Evolutionary conservation across 2,888 invertebrate genomes (phyloP).

Genomic region (Tethea ocularis): DNA sequence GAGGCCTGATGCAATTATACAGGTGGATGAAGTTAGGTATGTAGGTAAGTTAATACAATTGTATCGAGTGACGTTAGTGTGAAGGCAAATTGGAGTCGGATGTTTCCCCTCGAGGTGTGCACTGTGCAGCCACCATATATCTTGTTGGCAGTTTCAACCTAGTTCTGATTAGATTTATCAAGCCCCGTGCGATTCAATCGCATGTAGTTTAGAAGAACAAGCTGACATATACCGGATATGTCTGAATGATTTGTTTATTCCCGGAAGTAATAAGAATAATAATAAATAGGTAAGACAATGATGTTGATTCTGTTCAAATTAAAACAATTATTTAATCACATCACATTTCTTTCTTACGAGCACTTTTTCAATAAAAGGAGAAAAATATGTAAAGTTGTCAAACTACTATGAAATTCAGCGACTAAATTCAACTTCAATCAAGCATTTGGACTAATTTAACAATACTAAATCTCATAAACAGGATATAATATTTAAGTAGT

Average conservation of each 20-base stretch:
- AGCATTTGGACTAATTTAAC: too few species aligned
- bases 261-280: neutral
- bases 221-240: neutral
- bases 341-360: too few species aligned
- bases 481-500: too few species aligned
- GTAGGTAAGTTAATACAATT: conserved; percentile 28
- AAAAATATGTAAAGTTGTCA: too few species aligned
- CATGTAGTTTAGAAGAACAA: conserved; percentile 12
- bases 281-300: too few species aligned
- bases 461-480: too few species aligned
- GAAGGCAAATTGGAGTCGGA: conserved; percentile 36
- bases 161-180: conserved; percentile 50
- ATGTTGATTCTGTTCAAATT: too few species aligned
- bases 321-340: too few species aligned
- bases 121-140: conserved; percentile 17
- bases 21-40: neutral
- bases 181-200: conserved; percentile 39
- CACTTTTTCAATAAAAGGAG: too few species aligned
- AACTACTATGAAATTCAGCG: too few species aligned
- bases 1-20: neutral
- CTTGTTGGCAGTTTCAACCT: conserved; percentile 39
- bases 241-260: neutral
- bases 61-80: conserved; percentile 28
- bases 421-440: too few species aligned
- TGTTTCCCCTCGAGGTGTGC: conserved; percentile 31